phyloP scores from a whole-genome alignment of 2,888 invertebrate species.

The Hermaeophaga mercurialis region DNA sequence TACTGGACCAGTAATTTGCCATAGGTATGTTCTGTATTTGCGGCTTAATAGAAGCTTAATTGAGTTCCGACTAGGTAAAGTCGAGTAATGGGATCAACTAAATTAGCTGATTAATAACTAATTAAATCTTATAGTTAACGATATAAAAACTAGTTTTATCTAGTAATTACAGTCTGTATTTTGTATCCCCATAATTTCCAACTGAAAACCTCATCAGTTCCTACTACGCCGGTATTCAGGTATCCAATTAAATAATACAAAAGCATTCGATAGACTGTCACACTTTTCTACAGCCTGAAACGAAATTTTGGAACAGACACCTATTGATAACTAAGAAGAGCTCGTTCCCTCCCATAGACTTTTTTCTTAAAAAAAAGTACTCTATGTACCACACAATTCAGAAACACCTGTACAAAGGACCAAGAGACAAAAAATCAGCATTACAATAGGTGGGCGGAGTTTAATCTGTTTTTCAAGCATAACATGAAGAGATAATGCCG shows the following conservation, averaged over 20 bases:
- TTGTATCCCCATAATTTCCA: conserved; percentile 7
- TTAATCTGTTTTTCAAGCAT: conserved; percentile 53
- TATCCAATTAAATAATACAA: conserved; percentile 22
- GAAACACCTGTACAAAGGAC: conserved; percentile 59
- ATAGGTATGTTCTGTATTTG: too few species aligned
- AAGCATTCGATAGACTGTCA: conserved; percentile 27
- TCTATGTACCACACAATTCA: conserved; percentile 50
- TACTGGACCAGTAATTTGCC: too few species aligned
- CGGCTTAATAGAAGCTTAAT: too few species aligned
- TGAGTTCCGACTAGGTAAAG: too few species aligned
- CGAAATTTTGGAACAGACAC: conserved; percentile 36
- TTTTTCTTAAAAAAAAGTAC: conserved; percentile 42
- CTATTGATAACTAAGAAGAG: conserved; percentile 36
- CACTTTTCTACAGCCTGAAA: conserved; percentile 19
- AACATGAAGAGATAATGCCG: conserved; percentile 54
- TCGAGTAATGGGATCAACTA: too few species aligned
- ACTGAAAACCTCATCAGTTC: not conserved
- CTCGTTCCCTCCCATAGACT: conserved; percentile 38
- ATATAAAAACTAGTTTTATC: too few species aligned
- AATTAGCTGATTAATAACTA: too few species aligned
- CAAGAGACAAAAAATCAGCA: conserved; percentile 59
- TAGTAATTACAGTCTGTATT: too few species aligned
- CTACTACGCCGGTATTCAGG: not conserved
- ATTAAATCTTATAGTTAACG: too few species aligned
- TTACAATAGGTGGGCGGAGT: conserved; percentile 56